phyloP scores from a whole-genome alignment of 2,797 vertebrate species.

The Botia almorhae region DNA sequence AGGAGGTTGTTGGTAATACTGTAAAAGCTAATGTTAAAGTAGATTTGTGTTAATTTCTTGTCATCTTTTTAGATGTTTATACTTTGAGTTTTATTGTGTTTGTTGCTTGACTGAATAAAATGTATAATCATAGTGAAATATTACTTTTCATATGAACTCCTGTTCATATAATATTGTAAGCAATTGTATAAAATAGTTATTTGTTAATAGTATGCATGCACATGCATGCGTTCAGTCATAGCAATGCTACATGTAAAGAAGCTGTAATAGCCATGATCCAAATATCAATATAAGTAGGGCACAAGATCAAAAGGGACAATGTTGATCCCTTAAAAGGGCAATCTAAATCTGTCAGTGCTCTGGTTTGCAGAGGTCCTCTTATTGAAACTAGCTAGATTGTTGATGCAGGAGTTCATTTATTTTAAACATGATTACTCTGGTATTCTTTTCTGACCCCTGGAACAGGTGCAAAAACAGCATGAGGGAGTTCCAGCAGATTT shows the following conservation, averaged over 20 bases:
- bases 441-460: conserved; percentile 65
- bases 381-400: conserved; percentile 41
- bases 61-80: not conserved
- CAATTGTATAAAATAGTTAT: not conserved
- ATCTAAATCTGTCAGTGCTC: conserved; percentile 33
- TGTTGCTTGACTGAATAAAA: not conserved
- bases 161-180: not conserved
- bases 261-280: conserved; percentile 21
- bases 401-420: conserved; percentile 43
- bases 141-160: not conserved
- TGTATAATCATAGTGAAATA: not conserved
- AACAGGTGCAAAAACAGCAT: conserved; percentile 61
- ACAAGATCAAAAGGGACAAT: conserved; percentile 25
- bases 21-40: not conserved
- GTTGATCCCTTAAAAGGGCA: conserved; percentile 20
- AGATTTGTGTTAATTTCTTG: not conserved
- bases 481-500: conserved; percentile 38
- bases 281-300: conserved; percentile 24
- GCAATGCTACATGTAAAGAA: conserved; percentile 6
- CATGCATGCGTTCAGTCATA: conserved; percentile 17
- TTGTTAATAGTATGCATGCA: not conserved
- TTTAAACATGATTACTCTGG: conserved; percentile 35
- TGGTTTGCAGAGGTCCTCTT: conserved; percentile 30
- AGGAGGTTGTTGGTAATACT: not conserved
- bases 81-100: not conserved